Conservation (phyloP, 2,888 invertebrate genomes). For the Stenodema calcarata region DNA sequence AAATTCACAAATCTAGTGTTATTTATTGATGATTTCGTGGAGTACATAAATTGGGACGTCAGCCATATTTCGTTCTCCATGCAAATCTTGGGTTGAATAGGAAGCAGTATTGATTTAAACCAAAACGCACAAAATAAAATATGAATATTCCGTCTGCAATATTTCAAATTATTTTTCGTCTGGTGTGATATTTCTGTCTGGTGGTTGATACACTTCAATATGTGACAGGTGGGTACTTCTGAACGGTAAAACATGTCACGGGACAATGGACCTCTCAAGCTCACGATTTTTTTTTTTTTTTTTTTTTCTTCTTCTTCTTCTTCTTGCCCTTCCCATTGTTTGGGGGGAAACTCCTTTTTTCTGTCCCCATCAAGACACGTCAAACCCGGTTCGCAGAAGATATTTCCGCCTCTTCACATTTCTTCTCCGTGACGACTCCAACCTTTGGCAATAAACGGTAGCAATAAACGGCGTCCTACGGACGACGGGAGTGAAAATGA, state of each 20-base stretch:
- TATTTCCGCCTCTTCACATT: neutral
- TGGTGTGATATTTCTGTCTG: no score
- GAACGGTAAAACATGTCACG: neutral
- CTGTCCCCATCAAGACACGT: neutral
- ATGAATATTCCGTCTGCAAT: no score
- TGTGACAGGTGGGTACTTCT: no score
- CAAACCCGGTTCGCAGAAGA: neutral
- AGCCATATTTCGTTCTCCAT: no score
- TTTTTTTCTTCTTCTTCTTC: neutral
- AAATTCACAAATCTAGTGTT: no score
- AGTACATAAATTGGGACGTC: no score
- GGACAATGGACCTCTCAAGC: neutral
- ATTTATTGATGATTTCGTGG: no score
- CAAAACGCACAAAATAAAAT: no score
- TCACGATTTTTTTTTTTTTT: neutral
- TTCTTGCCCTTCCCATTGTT: neutral
- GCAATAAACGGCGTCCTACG: neutral
- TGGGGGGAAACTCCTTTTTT: neutral
- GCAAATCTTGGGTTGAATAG: no score
- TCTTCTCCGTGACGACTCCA: neutral
- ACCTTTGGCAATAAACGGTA: conserved; percentile 5
- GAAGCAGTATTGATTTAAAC: no score
- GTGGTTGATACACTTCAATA: no score
- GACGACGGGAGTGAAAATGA: conserved; percentile 1
- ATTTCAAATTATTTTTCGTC: no score